Evolutionary conservation across 2,797 vertebrate species (phyloP).

Genomic region (Tangara arthus): DNA sequence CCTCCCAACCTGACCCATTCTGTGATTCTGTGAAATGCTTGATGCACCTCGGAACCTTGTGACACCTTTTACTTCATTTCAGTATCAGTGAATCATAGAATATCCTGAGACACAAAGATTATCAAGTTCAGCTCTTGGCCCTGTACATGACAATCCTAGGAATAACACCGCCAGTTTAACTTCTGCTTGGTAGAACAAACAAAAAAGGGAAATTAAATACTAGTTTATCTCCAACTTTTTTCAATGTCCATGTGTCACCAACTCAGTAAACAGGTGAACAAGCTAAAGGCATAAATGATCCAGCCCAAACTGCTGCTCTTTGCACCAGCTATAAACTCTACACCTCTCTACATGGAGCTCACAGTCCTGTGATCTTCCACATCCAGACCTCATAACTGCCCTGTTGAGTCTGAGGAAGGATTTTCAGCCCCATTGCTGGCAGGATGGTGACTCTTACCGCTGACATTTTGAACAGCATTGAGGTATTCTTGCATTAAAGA

Average conservation of each 20-base stretch:
- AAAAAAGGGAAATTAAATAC: neutral
- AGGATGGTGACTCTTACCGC: neutral
- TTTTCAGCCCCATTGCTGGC: neutral
- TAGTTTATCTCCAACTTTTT: rapidly evolving
- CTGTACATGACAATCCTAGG: neutral
- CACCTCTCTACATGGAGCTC: neutral
- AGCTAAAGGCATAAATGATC: neutral
- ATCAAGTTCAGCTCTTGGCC: neutral
- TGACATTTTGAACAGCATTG: rapidly evolving
- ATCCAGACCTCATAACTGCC: neutral
- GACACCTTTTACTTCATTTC: neutral
- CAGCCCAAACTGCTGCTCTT: neutral
- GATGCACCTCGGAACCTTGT: rapidly evolving
- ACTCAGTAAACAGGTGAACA: neutral
- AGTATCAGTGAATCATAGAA: neutral
- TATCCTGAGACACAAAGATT: neutral
- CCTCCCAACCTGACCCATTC: neutral
- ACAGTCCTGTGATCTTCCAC: neutral
- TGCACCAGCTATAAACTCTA: neutral
- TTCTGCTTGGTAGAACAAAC: neutral
- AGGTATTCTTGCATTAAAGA: neutral
- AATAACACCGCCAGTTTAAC: neutral
- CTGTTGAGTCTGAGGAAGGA: neutral
- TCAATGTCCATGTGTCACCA: too few relatives aligned
- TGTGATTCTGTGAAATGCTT: neutral